phyloP scores from a whole-genome alignment of 1,140 invertebrate species.

The Dendroctonus ponderosae region DNA sequence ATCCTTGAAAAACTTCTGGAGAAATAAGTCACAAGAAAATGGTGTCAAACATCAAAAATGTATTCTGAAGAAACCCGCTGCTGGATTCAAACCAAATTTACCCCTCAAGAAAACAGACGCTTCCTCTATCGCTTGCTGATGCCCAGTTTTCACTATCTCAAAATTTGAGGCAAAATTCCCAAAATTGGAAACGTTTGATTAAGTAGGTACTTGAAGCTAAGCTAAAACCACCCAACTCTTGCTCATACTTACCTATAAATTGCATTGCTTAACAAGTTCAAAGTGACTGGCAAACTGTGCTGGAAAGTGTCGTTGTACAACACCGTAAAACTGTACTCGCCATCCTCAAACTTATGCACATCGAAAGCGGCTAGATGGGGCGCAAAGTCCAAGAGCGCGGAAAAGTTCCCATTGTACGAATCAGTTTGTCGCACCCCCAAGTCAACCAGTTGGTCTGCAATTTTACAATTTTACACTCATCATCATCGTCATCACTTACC shows the following conservation, averaged over 20 bases:
- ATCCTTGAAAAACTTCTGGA: too few species aligned
- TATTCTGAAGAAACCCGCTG: too few species aligned
- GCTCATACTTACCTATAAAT: conserved; percentile 54
- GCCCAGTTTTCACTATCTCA: too few species aligned
- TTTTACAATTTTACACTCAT: too few species aligned
- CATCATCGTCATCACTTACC: not conserved
- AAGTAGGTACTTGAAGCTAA: not conserved
- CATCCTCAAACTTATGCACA: conserved; percentile 56
- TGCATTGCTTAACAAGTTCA: conserved; percentile 73
- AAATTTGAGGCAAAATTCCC: too few species aligned
- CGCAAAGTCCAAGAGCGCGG: conserved; percentile 58
- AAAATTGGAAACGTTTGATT: too few species aligned
- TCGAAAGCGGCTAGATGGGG: conserved; percentile 67
- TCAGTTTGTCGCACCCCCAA: conserved; percentile 55
- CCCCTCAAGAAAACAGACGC: too few species aligned
- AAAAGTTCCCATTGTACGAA: conserved; percentile 64
- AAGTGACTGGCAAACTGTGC: conserved; percentile 73
- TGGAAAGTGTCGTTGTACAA: conserved; percentile 78
- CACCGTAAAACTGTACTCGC: conserved; percentile 59
- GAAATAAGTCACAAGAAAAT: too few species aligned
- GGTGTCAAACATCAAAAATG: too few species aligned
- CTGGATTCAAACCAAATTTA: too few species aligned
- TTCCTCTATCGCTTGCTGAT: too few species aligned
- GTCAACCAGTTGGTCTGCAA: conserved; percentile 41
- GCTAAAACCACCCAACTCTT: not conserved